phyloP scores from a whole-genome alignment of 2,797 vertebrate genomes.

The Gymnothorax javanicus region DNA sequence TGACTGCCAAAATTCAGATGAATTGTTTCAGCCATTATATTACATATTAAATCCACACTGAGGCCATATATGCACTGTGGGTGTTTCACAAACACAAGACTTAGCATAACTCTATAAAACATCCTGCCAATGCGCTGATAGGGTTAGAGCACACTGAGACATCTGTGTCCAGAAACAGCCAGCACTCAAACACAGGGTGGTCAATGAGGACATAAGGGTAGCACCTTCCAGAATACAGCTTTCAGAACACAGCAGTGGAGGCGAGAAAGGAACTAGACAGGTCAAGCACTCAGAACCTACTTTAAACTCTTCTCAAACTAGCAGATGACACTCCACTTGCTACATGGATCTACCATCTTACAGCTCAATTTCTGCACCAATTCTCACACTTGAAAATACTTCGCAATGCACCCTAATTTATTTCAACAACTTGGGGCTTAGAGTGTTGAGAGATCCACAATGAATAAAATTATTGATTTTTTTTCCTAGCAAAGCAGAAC shows the following conservation, averaged over 20 bases:
- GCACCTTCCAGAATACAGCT: neutral
- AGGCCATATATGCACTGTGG: neutral
- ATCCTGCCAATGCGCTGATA: neutral
- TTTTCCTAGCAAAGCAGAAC: neutral
- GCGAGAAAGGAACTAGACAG: neutral
- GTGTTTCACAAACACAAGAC: neutral
- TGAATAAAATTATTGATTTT: neutral
- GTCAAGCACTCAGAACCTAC: neutral
- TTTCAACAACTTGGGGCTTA: neutral
- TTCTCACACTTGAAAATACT: neutral
- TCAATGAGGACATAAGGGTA: neutral
- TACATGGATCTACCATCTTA: neutral
- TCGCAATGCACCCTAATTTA: neutral
- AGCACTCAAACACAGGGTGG: neutral
- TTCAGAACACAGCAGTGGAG: neutral
- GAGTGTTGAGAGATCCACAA: neutral
- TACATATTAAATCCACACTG: constrained; percentile 1
- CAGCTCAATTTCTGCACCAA: neutral
- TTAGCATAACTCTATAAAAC: neutral
- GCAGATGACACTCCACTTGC: neutral
- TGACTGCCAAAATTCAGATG: neutral
- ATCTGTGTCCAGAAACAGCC: neutral
- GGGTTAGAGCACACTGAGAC: neutral
- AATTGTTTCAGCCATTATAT: neutral
- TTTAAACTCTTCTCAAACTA: neutral